Evolutionary conservation across 2,797 vertebrate species (phyloP).

Genomic region (Rhodeus uyekii): DNA sequence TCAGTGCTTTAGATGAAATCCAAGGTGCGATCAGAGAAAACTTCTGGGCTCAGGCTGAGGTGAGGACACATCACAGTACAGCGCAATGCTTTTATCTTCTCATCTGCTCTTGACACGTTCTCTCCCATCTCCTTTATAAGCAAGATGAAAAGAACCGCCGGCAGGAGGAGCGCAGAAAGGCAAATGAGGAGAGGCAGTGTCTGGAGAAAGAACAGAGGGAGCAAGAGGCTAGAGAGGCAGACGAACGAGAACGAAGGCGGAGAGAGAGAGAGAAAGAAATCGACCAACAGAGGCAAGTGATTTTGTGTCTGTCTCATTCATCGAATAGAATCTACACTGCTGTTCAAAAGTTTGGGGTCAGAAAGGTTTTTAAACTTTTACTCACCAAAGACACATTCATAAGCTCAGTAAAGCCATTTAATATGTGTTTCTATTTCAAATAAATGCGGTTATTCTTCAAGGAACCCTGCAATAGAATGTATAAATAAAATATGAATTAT

Average conservation of each 20-base stretch:
- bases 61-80: constrained; percentile 56
- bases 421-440: neutral
- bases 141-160: constrained; percentile 82
- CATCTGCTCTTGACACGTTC: neutral
- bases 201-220: constrained; percentile 78
- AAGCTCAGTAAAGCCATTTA: neutral
- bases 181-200: constrained; percentile 69
- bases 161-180: constrained; percentile 75
- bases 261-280: constrained; percentile 75
- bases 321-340: neutral
- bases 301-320: neutral
- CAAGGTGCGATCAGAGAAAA: constrained; percentile 83
- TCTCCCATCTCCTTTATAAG: constrained; percentile 64
- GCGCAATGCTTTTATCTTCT: neutral
- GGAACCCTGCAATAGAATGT: neutral
- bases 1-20: constrained; percentile 85
- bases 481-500: too few relatives aligned
- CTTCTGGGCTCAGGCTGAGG: constrained; percentile 91
- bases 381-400: too few relatives aligned
- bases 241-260: constrained; percentile 72
- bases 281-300: constrained; percentile 77
- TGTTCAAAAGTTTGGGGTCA: neutral
- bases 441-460: neutral
- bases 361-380: neutral
- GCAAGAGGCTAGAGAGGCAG: constrained; percentile 77